Conservation (phyloP, 1,140 invertebrate genomes). For the Drosophila eugracilis region DNA sequence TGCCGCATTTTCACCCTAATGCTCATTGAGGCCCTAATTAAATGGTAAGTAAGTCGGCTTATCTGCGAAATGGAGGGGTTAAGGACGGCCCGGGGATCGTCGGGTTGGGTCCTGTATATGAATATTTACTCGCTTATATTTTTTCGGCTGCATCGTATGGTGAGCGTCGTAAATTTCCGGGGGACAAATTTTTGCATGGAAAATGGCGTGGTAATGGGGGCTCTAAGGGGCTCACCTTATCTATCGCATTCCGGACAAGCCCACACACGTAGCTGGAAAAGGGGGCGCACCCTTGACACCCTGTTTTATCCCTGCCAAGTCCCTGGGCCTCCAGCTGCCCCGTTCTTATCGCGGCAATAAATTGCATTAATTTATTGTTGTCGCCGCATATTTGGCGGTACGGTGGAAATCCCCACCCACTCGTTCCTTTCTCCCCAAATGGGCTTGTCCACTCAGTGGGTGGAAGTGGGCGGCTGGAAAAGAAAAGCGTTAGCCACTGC, state of each 20-base stretch:
- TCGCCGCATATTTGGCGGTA: slow-evolving; percentile 74
- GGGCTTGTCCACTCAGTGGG: slow-evolving; percentile 56
- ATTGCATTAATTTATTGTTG: slow-evolving; percentile 84
- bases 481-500: slow-evolving; percentile 29
- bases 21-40: slow-evolving; percentile 75
- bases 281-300: slow-evolving; percentile 46
- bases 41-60: slow-evolving; percentile 61
- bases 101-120: not conserved
- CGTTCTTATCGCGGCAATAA: slow-evolving; percentile 80
- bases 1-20: slow-evolving; percentile 67
- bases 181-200: slow-evolving; percentile 74
- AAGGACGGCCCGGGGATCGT: slow-evolving; percentile 1
- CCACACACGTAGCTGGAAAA: slow-evolving; percentile 54
- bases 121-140: too few relatives aligned
- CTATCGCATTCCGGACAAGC: slow-evolving; percentile 60
- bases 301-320: slow-evolving; percentile 24
- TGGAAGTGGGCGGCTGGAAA: not conserved
- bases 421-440: slow-evolving; percentile 46
- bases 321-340: slow-evolving; percentile 45
- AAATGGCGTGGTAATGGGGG: slow-evolving; percentile 7
- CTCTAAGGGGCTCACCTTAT: slow-evolving; percentile 38
- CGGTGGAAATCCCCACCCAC: slow-evolving; percentile 27
- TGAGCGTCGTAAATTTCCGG: slow-evolving; percentile 61
- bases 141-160: slow-evolving; percentile 19
- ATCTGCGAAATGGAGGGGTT: slow-evolving; percentile 39